These are phyloP conservation scores for Stichopus horrens DNA, from an alignment of 53 echinoderm and acorn worm genomes.

Conservation along the genomic window DNA sequence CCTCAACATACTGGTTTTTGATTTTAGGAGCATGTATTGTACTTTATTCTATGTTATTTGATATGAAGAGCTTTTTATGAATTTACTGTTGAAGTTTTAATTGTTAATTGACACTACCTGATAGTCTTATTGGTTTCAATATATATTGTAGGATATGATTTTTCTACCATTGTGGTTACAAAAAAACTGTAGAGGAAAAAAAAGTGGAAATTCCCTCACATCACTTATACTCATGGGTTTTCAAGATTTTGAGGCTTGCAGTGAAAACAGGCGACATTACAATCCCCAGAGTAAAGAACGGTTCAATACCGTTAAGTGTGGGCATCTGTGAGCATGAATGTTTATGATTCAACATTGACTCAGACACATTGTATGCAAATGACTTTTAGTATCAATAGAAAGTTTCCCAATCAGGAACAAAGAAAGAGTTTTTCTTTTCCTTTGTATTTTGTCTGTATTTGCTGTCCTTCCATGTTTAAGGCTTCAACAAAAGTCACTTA, in stretches of 20 bases:
- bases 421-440: not conserved
- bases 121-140: not conserved
- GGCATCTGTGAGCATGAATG: not conserved
- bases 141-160: slow-evolving; percentile 1
- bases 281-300: not conserved
- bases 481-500: no score
- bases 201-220: not conserved
- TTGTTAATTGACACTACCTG: not conserved
- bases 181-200: not conserved
- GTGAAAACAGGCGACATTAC: not conserved
- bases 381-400: slow-evolving; percentile 26
- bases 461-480: no score
- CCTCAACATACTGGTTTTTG: not conserved
- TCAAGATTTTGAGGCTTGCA: not conserved
- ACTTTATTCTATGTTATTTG: not conserved
- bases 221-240: not conserved
- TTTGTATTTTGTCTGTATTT: not conserved
- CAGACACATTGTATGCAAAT: slow-evolving; percentile 3
- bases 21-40: not conserved
- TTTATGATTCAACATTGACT: not conserved
- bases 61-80: not conserved
- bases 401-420: slow-evolving; percentile 15
- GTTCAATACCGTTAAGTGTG: not conserved
- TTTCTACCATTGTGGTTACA: not conserved
- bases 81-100: not conserved